Percentiles rank a stretch among this genome's conserved stretches.
phyloP scores from a whole-genome alignment of 2,888 invertebrate species.

The Dryomyza anilis region DNA sequence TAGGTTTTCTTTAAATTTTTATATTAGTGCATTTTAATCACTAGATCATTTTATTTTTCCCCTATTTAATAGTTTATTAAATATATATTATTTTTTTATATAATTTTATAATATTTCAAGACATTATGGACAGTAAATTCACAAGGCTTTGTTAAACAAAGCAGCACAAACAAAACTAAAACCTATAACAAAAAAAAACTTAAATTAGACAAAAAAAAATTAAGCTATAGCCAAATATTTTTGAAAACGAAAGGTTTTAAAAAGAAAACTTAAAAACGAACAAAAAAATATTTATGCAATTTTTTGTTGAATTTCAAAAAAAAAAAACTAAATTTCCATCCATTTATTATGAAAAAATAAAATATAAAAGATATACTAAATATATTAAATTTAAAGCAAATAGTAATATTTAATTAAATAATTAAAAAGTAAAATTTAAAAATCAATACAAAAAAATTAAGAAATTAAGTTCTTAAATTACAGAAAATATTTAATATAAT shows the following conservation, averaged over 20 bases:
- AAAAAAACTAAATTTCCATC: conserved; percentile 44
- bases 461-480: too few species aligned
- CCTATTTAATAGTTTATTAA: too few species aligned
- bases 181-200: neutral
- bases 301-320: conserved; percentile 27
- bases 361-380: conserved; percentile 30
- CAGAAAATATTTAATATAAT: too few species aligned
- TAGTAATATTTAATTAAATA: conserved; percentile 6
- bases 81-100: too few species aligned
- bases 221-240: neutral
- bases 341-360: conserved; percentile 41
- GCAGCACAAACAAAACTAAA: conserved; percentile 7
- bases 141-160: conserved; percentile 19
- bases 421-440: too few species aligned
- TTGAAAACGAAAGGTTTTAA: conserved; percentile 10
- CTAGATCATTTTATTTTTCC: too few species aligned
- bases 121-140: too few species aligned
- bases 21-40: neutral
- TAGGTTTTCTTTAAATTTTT: neutral
- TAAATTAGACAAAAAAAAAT: conserved; percentile 3
- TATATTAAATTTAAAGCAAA: conserved; percentile 14
- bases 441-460: too few species aligned
- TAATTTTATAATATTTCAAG: conserved; percentile 5
- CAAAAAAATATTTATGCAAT: conserved; percentile 32
- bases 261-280: conserved; percentile 20